These are phyloP conservation scores for Nasonovia ribisnigri DNA, from an alignment of 2,888 invertebrate species.

Conservation along the genomic window DNA sequence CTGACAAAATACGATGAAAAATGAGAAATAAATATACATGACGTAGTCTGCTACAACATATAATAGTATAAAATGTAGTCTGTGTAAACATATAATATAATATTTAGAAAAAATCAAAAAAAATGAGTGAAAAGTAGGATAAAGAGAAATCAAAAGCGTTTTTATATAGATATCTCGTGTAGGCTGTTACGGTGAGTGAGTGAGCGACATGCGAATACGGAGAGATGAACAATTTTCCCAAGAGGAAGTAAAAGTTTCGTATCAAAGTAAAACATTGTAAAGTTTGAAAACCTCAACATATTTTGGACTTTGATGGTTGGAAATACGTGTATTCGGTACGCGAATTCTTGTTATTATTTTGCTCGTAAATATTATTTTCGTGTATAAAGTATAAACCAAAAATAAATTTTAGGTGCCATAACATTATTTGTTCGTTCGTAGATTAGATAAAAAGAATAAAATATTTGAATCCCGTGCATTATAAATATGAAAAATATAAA, in stretches of 20 bases:
- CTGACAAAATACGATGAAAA: neutral
- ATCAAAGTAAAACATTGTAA: constrained; percentile 16
- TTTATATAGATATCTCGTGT: neutral
- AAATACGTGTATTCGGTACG: neutral
- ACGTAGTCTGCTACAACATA: neutral
- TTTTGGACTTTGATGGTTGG: neutral
- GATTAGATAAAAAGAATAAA: neutral
- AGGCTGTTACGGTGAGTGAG: neutral
- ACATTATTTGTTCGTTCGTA: neutral
- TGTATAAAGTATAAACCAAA: neutral
- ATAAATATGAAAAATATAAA: neutral
- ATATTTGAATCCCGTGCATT: neutral
- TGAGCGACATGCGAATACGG: neutral
- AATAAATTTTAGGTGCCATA: neutral
- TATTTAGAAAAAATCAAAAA: neutral
- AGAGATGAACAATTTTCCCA: neutral
- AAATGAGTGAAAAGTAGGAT: neutral
- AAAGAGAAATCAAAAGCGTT: neutral
- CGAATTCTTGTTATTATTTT: neutral
- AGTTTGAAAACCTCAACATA: constrained; percentile 22
- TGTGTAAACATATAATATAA: neutral
- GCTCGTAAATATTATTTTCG: neutral
- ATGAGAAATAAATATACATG: neutral
- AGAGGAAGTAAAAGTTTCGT: neutral
- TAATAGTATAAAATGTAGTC: neutral